These are phyloP conservation scores for Esox lucius DNA, from an alignment of 2,797 vertebrate genomes.

Conservation along the genomic window DNA sequence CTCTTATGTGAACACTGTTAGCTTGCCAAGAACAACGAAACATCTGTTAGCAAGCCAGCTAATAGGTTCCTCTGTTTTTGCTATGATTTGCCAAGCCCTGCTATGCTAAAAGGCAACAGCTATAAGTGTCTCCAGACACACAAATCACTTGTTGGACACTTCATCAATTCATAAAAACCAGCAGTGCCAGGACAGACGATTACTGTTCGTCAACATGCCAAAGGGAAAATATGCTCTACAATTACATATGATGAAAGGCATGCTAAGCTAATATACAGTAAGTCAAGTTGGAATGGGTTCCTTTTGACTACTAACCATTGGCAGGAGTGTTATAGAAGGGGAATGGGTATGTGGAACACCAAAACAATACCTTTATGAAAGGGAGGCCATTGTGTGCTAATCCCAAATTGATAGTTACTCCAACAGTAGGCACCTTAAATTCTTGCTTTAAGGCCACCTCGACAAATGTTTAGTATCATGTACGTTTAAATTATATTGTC, in stretches of 20 bases:
- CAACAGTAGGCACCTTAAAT: no score
- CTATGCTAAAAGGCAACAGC: conserved; percentile 32
- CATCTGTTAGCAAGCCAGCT: neutral
- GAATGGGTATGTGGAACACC: neutral
- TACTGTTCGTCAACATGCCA: conserved; percentile 35
- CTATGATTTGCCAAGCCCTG: neutral
- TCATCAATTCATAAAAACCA: conserved; percentile 35
- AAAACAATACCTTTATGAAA: no score
- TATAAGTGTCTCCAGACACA: conserved; percentile 45
- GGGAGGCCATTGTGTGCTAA: no score
- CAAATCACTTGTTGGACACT: conserved; percentile 32
- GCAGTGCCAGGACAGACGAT: conserved; percentile 26
- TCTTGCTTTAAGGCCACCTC: no score
- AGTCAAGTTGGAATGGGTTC: conserved; percentile 25
- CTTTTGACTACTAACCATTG: conserved; percentile 30
- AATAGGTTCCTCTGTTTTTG: neutral
- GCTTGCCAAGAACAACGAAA: neutral
- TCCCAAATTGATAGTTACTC: no score
- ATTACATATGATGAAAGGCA: conserved; percentile 40
- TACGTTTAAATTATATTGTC: no score
- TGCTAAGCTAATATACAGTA: conserved; percentile 38
- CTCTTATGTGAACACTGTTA: neutral
- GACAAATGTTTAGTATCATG: no score
- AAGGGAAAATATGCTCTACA: conserved; percentile 26
- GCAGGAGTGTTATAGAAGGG: conserved; percentile 39